phyloP scores from a whole-genome alignment of 2,888 invertebrate species.

The Drosophila kokeensis region DNA sequence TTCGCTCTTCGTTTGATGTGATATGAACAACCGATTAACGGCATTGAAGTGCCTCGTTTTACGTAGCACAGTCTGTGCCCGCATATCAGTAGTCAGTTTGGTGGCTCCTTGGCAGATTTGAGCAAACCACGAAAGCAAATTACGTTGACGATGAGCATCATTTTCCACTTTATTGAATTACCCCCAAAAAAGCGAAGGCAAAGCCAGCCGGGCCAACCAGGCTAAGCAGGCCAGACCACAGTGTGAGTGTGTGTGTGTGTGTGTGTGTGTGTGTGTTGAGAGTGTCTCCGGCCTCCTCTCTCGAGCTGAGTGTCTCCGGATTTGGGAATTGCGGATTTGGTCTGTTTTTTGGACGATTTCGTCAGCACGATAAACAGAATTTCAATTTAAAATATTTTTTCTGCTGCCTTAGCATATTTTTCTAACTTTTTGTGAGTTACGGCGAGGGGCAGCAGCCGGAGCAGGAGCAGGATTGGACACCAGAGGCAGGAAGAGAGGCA shows the following conservation, averaged over 20 bases:
- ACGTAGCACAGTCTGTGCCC: conserved; percentile 18
- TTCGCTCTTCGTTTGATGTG: conserved; percentile 63
- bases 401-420: conserved; percentile 75
- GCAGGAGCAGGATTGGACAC: background rate
- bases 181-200: conserved; percentile 48
- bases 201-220: conserved; percentile 31
- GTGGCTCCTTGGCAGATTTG: conserved; percentile 58
- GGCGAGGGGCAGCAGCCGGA: background rate
- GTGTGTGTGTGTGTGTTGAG: background rate
- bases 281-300: background rate
- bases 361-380: conserved; percentile 74
- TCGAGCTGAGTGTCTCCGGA: background rate
- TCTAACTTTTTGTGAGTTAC: conserved; percentile 21
- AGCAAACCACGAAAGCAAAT: conserved; percentile 79
- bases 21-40: conserved; percentile 81
- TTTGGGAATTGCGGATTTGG: conserved; percentile 27
- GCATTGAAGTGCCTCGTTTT: conserved; percentile 59
- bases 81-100: conserved; percentile 41
- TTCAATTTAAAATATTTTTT: conserved; percentile 79
- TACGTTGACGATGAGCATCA: conserved; percentile 81
- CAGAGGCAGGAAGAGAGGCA: too few relatives aligned
- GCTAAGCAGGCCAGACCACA: conserved; percentile 36
- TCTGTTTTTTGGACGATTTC: conserved; percentile 55
- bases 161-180: conserved; percentile 81
- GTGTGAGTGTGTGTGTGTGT: conserved; percentile 37